A percentile compares a stretch with the other conserved stretches of the same genome.
Evolutionary conservation across 2,113 vertebrate species (phyloP).

Genomic region (Elachura formosa): DNA sequence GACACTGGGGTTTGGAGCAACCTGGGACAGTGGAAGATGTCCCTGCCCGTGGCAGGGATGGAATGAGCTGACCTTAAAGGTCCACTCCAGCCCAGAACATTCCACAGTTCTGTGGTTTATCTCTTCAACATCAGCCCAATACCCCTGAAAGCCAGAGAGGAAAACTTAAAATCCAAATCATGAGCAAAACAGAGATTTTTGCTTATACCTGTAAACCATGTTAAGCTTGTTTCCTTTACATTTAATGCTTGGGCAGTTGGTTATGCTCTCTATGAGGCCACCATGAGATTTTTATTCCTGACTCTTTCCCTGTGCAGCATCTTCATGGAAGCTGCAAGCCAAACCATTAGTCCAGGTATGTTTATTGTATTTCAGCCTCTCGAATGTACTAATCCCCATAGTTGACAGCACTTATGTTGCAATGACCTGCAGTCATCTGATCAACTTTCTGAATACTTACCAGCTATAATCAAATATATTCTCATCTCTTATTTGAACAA

Average conservation of each 20-base stretch:
- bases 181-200: background rate
- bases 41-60: too few species aligned
- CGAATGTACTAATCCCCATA: constrained; percentile 56
- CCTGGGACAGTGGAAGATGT: rapidly evolving
- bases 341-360: constrained; percentile 40
- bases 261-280: background rate
- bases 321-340: background rate
- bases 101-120: background rate
- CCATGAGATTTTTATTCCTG: background rate
- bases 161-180: background rate
- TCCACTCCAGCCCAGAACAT: background rate
- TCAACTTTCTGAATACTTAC: constrained; percentile 74
- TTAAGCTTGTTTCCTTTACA: background rate
- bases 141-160: rapidly evolving
- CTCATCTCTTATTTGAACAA: constrained; percentile 79
- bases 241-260: background rate
- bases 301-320: background rate
- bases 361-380: constrained; percentile 40
- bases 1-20: rapidly evolving
- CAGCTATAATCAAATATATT: constrained; percentile 78
- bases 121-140: too few species aligned
- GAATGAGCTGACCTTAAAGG: rapidly evolving
- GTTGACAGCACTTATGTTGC: constrained; percentile 62
- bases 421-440: constrained; percentile 75
- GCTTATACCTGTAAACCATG: background rate